Evolutionary conservation across 2,797 vertebrate genomes (phyloP).

Genomic region (Balearica regulorum): DNA sequence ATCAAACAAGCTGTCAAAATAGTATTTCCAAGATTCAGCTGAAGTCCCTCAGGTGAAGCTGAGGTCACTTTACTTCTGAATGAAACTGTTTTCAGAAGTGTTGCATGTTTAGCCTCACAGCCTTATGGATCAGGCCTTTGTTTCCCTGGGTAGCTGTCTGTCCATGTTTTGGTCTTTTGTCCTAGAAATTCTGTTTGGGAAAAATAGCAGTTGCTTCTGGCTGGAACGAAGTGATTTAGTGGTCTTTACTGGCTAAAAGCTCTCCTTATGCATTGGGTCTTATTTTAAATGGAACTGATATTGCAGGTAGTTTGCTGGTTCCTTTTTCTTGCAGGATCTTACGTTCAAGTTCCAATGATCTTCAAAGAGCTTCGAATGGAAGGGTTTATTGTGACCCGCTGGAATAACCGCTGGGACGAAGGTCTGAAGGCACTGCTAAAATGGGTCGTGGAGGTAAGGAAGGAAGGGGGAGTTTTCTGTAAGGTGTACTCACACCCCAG

Average conservation of each 20-base stretch:
- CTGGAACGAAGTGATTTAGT: neutral
- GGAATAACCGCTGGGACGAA: constrained; percentile 74
- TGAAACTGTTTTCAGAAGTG: neutral
- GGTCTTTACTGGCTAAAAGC: neutral
- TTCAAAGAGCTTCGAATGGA: constrained; percentile 83
- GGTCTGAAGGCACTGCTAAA: constrained; percentile 77
- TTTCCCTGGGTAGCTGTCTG: neutral
- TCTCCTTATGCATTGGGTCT: neutral
- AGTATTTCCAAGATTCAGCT: neutral
- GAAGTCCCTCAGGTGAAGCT: neutral
- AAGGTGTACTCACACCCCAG: neutral
- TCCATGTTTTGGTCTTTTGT: neutral
- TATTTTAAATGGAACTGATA: neutral
- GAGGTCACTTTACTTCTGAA: neutral
- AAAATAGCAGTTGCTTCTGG: neutral
- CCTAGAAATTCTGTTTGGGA: neutral
- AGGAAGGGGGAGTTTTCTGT: neutral
- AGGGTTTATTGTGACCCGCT: constrained; percentile 77
- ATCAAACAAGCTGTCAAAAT: neutral
- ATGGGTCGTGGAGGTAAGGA: constrained; percentile 81
- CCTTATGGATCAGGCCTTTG: neutral
- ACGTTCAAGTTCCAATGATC: constrained; percentile 69
- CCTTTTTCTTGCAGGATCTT: constrained; percentile 71
- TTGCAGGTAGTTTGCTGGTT: neutral
- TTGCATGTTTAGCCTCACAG: neutral